Base-by-base conservation (phyloP, 2,888 invertebrate species). In the Platycnemis pennipes region DNA sequence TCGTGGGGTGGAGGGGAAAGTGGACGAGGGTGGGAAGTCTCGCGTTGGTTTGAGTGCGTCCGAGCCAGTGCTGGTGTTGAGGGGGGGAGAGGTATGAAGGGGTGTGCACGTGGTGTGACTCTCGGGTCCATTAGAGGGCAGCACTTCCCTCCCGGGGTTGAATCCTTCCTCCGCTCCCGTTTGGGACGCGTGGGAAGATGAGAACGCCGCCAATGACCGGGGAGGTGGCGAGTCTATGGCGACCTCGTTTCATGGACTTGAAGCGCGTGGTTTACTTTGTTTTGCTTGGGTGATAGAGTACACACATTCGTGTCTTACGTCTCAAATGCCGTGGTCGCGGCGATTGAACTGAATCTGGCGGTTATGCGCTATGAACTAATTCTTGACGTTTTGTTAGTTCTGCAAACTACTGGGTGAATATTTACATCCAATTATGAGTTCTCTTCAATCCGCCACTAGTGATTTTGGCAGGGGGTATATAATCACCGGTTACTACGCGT, bases 71-170 rank as follows among this genome's bases (percentile, higher is more conserved):
- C 31, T 31, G 31, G 77, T 77, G 77, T 77, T 37, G 7, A 13
- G 16, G 13, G 86, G 86, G 46, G 26, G 19, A 44, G 86, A 46
- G 87, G 2, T 3, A 45, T 8, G 45, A 11, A n/a, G 7, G 8
- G 19, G 22, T 45, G 87, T 87, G 46, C 69, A 56, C 42, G 56
- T 53, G 53, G 53, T 37, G 88, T 31, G n/a, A 53, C 88, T 31
- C 49, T 37, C 77, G 37, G 89, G 56, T 44, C 91, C 91, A 69
- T 91, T 91, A 63, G 69, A 89, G 91, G 91, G 63, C 56, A 63
- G 91, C 26, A 63, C 42, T 42, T 91, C 44, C 53, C 88, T 49
- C 37, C 44, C 16, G 37, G n/a, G 49, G 46, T 91, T 91, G 63
- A 42, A 69, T 56, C 13, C 16, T 26, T 63, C n/a, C 31, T 37